Percentiles rank a stretch among this genome's conserved stretches.
Evolutionary conservation across 2,113 vertebrate species (phyloP).

Genomic region (Rhinopomastus cyanomelas): DNA sequence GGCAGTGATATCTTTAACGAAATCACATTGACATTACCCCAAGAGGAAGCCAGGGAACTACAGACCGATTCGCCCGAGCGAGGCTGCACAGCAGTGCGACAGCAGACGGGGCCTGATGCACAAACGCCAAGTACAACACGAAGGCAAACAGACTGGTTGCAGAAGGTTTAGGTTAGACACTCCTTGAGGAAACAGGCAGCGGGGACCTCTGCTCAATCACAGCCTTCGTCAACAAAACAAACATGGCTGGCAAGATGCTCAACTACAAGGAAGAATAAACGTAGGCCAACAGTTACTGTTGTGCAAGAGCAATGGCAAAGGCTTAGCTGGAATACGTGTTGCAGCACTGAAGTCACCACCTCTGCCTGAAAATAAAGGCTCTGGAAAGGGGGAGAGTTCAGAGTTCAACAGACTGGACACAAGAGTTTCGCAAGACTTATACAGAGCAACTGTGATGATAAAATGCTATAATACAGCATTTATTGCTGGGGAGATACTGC

Average conservation of each 20-base stretch:
- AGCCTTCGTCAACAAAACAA: slow-evolving; percentile 33
- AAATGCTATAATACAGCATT: neutral
- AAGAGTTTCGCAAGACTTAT: neutral
- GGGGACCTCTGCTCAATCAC: neutral
- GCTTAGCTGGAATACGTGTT: neutral
- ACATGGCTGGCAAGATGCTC: neutral
- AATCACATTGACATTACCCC: neutral
- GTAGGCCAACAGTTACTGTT: neutral
- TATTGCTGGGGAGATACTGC: neutral
- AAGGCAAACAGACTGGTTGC: neutral
- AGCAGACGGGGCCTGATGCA: neutral
- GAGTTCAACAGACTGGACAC: neutral
- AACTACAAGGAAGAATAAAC: slow-evolving; percentile 15
- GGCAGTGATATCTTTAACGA: neutral
- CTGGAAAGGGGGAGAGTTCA: neutral
- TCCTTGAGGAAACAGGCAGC: slow-evolving; percentile 22
- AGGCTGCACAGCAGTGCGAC: neutral
- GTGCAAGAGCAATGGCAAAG: neutral
- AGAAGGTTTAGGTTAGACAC: neutral
- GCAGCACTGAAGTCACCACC: neutral
- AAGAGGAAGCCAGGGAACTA: neutral
- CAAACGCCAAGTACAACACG: neutral
- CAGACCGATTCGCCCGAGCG: neutral
- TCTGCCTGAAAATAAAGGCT: neutral
- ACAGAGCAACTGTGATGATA: neutral